Evolutionary conservation across 1,140 invertebrate genomes (phyloP).

Genomic region (Zaprionus vittiger): DNA sequence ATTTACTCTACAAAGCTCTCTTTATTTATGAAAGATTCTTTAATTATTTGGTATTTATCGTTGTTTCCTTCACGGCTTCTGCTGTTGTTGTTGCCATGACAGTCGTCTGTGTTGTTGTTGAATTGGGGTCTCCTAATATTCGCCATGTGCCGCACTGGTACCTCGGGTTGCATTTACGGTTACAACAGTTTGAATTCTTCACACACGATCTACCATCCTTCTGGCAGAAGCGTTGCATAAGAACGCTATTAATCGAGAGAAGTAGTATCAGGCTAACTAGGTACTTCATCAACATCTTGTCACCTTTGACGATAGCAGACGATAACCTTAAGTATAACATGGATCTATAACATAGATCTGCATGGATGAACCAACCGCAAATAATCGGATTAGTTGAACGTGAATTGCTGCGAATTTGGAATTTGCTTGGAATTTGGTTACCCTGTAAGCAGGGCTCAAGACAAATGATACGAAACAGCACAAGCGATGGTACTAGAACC

Average conservation of each 20-base stretch:
- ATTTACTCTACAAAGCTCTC: background rate
- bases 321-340: background rate
- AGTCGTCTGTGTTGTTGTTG: too few relatives aligned
- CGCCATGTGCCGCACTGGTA: conserved; percentile 10
- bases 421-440: background rate
- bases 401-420: background rate
- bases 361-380: background rate
- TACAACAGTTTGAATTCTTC: conserved; percentile 12
- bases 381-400: background rate
- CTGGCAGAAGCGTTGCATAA: background rate
- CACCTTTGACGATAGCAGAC: background rate
- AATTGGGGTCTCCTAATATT: background rate
- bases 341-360: background rate
- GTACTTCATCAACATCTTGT: conserved; percentile 1
- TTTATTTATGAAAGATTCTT: too few relatives aligned
- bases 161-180: background rate
- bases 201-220: background rate
- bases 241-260: background rate
- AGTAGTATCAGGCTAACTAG: background rate
- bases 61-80: too few relatives aligned
- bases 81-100: too few relatives aligned
- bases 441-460: too few relatives aligned
- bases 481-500: background rate
- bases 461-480: background rate
- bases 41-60: too few relatives aligned